Evolutionary conservation across 2,888 invertebrate species (phyloP), one percentile per base, ranked within the genome.

Genomic region (Operophtera brumata): DNA sequence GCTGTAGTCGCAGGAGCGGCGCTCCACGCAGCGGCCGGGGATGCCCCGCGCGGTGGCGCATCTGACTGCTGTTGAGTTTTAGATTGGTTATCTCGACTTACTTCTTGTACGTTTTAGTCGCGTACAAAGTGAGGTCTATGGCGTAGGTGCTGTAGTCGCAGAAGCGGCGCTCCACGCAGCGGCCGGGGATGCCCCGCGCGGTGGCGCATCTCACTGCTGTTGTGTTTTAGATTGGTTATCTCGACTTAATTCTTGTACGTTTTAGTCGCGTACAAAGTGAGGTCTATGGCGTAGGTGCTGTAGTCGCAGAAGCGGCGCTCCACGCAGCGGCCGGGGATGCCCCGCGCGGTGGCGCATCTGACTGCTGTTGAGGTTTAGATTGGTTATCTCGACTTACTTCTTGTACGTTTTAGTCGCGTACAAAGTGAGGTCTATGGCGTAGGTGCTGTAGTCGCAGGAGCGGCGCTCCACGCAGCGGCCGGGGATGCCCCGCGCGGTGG

Each of bases 391-490:
- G 20, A 20, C 73, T 65, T 62, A 84, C 84, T 53, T 71, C 3
- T 51, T 60, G 37, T 69, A 81, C 0, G 67, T 68, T 1, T 54
- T 62, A 0, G 73, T 69, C 1, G 66, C 70, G 61, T 73, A 84
- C 3, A 84, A 36, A 0, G 77, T 74, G 10, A 73, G 66, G 57
- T 85, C 85, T 0, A 78, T 71, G 5, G 68, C 62, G 0, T 41
- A n/a, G n/a, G 83, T 77, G n/a, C 75, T 77, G 59, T 68, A 75
- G 43, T 76, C 72, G 28, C 85, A 85, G 13, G 45, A 34, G 4
- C 59, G 54, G 0, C 84, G 49, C 0, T 48, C 41, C 0, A 76
- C 57, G 26, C 85, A 85, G 6, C 56, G 49, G 0, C 85, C 85
- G 0, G 28, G 6, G 4, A 70, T 37, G 0, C 58, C 56, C 1